Conservation (phyloP, 1,140 invertebrate species). For the Plectrocnemia conspersa region DNA sequence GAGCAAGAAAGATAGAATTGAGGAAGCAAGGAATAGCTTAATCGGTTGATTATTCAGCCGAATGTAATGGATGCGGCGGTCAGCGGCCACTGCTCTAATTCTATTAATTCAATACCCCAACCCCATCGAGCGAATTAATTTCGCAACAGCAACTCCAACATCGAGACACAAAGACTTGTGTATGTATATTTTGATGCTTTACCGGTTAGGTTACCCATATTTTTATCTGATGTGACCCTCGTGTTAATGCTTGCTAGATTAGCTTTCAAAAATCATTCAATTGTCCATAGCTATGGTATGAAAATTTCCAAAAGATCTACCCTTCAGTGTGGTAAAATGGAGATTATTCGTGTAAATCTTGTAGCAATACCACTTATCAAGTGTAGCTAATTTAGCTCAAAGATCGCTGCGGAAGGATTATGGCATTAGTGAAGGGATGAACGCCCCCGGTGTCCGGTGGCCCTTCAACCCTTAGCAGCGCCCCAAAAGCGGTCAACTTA, state of each 20-base stretch:
- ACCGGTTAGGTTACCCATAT: too few relatives aligned
- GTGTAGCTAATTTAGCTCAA: conserved; percentile 30
- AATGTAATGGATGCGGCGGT: conserved; percentile 5
- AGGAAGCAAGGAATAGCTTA: conserved; percentile 3
- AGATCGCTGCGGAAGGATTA: conserved; percentile 25
- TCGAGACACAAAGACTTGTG: too few relatives aligned
- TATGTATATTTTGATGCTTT: too few relatives aligned
- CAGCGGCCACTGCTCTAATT: neutral
- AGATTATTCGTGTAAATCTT: conserved; percentile 9
- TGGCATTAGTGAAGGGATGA: conserved; percentile 17
- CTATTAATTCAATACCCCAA: conserved; percentile 12
- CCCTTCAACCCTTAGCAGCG: conserved; percentile 25
- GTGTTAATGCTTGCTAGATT: too few relatives aligned
- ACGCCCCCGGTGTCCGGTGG: conserved; percentile 13
- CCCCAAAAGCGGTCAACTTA: neutral
- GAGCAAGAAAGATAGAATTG: neutral
- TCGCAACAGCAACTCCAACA: too few relatives aligned
- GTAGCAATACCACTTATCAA: conserved; percentile 24
- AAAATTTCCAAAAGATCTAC: neutral
- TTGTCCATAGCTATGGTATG: neutral
- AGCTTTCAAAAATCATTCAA: neutral
- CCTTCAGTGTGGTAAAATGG: neutral
- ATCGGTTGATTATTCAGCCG: conserved; percentile 3
- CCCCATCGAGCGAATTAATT: too few relatives aligned
- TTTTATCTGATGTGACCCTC: too few relatives aligned